Conservation (phyloP, 2,113 vertebrate genomes). For the Dryoscopus gambensis region DNA sequence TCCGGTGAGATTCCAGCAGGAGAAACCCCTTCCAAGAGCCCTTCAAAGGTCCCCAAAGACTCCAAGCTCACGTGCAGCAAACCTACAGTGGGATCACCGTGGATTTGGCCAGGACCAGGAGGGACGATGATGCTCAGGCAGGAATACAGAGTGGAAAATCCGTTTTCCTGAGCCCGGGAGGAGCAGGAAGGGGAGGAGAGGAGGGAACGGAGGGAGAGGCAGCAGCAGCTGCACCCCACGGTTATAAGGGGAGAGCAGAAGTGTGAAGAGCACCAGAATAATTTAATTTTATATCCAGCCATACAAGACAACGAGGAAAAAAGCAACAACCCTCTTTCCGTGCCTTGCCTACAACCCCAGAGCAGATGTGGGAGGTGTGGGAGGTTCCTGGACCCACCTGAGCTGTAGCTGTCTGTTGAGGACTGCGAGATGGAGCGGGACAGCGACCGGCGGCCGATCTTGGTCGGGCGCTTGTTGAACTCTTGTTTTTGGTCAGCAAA, state of each 20-base stretch:
- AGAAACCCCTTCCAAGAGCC: neutral
- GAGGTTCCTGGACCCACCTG: constrained; percentile 69
- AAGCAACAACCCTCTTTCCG: rapidly evolving
- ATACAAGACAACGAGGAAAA: rapidly evolving
- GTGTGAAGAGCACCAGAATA: neutral
- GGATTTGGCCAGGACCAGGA: neutral
- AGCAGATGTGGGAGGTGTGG: rapidly evolving
- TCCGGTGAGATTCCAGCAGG: neutral
- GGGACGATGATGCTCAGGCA: neutral
- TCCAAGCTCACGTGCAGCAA: rapidly evolving
- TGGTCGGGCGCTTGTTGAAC: constrained; percentile 96
- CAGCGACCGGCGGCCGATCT: constrained; percentile 94
- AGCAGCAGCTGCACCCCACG: rapidly evolving
- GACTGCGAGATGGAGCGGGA: constrained; percentile 98
- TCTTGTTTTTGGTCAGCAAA: constrained; percentile 99
- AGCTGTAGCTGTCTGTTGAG: constrained; percentile 98
- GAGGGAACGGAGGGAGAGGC: neutral
- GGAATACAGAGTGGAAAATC: rapidly evolving
- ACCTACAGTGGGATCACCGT: rapidly evolving
- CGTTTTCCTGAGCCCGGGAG: neutral
- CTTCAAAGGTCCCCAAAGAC: neutral
- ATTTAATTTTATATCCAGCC: neutral
- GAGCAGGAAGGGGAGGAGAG: neutral
- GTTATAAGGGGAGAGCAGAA: neutral
- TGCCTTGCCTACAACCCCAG: rapidly evolving